Conservation (phyloP, 2,113 vertebrate species). For the Glareola pratincola region DNA sequence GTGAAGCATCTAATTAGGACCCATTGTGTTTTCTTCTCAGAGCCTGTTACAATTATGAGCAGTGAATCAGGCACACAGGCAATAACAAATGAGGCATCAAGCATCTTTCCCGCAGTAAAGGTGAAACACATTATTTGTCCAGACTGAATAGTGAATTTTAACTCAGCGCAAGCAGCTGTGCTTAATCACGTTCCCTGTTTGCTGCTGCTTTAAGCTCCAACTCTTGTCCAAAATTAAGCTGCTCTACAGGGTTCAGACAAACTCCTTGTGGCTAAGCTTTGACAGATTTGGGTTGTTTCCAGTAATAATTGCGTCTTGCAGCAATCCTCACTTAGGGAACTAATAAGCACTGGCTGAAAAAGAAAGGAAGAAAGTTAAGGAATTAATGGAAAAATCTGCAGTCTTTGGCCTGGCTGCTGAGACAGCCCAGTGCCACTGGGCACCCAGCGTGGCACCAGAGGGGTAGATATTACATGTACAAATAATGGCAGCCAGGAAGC, state of each 20-base stretch:
- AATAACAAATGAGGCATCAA: conserved; percentile 50
- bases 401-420: background rate
- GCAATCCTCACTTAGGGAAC: background rate
- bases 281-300: conserved; percentile 21
- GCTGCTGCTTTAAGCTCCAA: background rate
- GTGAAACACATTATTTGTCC: background rate
- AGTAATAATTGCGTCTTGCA: background rate
- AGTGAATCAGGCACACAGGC: conserved; percentile 67
- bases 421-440: background rate
- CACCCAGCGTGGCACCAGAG: fast-evolving
- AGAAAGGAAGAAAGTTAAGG: background rate
- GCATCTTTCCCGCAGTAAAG: background rate
- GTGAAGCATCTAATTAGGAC: conserved; percentile 81
- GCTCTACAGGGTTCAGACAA: background rate
- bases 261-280: conserved; percentile 33
- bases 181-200: background rate
- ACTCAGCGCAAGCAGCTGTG: background rate
- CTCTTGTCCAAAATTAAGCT: background rate
- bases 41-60: conserved; percentile 76
- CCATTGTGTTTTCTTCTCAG: conserved; percentile 80
- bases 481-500: background rate
- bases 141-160: background rate
- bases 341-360: background rate
- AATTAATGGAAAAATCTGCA: background rate
- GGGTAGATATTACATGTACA: background rate